Base-by-base conservation (phyloP, 2,888 invertebrate genomes). In the Andrena hattorfiana region DNA sequence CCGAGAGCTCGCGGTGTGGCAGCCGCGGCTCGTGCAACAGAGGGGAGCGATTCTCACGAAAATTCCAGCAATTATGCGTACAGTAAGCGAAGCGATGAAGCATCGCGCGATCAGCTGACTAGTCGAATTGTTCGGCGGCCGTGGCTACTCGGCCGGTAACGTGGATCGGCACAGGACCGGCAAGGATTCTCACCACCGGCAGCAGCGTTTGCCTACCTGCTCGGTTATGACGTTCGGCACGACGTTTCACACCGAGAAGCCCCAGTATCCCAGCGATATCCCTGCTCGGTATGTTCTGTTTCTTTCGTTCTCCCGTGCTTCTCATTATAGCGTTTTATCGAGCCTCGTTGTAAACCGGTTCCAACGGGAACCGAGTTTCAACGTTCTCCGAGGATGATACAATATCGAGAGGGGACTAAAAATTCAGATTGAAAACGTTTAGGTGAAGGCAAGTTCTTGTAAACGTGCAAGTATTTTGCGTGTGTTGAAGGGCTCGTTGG, bases 221-320 rank as follows among this genome's bases (percentile, higher is more conserved):
- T 91, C 92, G 69, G 88, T 92, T 89, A 93, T 93, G 93, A 93
- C 93, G 82, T 94, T 92, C 87, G 90, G 93, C 83, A 92, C 92
- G 79, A 87, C 92, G 51, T 92, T 93, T 79, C 90, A 92, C 85
- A 90, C 82, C 76, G 93, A 93, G 73, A 93, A 93, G 86, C 86
- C 91, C 56, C 90, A 90, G 62, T 90, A 93, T 78, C 86, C 91
- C 84, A 88, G 86, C 83, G 91, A 91, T 71, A 89, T 89, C 78
- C 87, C 89, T 63, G 82, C 88, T 78, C 90, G 93, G 93, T 93
- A 93, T 20, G 88, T 86, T 62, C 23, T 26, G 6, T 42, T 42
- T 42, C 42, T 16, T 5, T 42, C 16, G 0, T 42, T 56, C 20
- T 60, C 4, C 7, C 6, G 26, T 48, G 10, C n/a, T 7, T 23